Percentiles rank a stretch among this genome's conserved stretches.
Conservation (phyloP, 2,113 vertebrate species). For the Amia ocellicauda region DNA sequence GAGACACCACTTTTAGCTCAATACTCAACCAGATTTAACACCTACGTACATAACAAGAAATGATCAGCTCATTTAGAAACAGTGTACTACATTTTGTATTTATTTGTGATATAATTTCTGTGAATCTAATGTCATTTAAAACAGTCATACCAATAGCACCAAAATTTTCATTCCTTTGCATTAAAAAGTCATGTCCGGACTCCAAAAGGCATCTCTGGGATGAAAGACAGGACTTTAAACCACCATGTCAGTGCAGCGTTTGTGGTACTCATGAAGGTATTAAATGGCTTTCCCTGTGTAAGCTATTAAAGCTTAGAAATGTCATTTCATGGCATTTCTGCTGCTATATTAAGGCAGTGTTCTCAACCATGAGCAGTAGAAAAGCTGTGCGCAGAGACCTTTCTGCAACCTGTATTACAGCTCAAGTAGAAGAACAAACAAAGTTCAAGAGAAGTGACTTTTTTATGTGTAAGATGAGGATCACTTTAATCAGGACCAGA, state of each 20-base stretch:
- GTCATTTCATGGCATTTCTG: conserved; percentile 12
- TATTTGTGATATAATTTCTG: no score
- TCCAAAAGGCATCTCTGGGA: not conserved
- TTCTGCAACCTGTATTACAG: conserved; percentile 2
- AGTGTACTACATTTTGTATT: no score
- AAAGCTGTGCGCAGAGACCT: not conserved
- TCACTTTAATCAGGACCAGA: conserved; percentile 4
- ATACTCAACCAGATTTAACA: no score
- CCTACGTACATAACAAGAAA: no score
- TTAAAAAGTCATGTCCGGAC: not conserved
- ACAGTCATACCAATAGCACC: no score
- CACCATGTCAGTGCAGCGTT: not conserved
- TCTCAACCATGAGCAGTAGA: not conserved
- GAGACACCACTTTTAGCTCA: no score
- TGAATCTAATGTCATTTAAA: no score
- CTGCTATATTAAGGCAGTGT: not conserved
- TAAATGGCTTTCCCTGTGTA: not conserved
- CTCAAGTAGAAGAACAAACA: not conserved
- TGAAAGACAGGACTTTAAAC: not conserved
- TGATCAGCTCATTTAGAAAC: no score
- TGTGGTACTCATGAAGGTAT: not conserved
- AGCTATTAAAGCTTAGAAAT: conserved; percentile 10
- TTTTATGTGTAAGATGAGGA: not conserved
- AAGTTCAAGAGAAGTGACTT: conserved; percentile 3
- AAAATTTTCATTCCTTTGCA: no score